phyloP scores from a whole-genome alignment of 2,888 invertebrate genomes.

The Chymomyza fuscimana region DNA sequence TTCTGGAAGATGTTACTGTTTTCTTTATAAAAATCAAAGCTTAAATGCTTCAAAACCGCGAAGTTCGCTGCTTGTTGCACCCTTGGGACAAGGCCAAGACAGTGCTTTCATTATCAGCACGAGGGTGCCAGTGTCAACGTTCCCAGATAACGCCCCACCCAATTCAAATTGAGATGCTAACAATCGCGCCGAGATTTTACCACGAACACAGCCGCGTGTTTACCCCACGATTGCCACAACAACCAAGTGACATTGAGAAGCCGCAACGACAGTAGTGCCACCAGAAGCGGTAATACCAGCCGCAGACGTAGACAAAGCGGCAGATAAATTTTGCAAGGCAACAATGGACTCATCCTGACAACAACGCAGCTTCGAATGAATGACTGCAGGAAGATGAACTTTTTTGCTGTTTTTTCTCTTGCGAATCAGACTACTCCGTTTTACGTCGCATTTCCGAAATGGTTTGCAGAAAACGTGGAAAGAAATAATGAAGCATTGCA shows the following conservation, averaged over 20 bases:
- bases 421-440: background rate
- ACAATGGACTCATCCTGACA: conserved; percentile 37
- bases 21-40: conserved; percentile 48
- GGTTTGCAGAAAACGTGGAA: conserved; percentile 28
- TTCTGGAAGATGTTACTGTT: conserved; percentile 23
- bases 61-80: conserved; percentile 46
- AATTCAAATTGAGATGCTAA: conserved; percentile 65
- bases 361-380: conserved; percentile 19
- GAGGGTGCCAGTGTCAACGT: conserved; percentile 37
- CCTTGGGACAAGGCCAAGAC: conserved; percentile 45
- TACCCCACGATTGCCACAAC: conserved; percentile 25
- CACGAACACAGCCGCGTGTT: conserved; percentile 15
- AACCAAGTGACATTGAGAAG: conserved; percentile 35
- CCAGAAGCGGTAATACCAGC: background rate
- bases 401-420: conserved; percentile 29
- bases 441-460: background rate
- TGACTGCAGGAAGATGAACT: conserved; percentile 46
- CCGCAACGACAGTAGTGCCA: conserved; percentile 35
- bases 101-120: conserved; percentile 59
- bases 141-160: background rate
- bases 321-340: conserved; percentile 42
- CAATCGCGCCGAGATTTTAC: conserved; percentile 47
- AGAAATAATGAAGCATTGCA: conserved; percentile 51
- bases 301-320: conserved; percentile 47
- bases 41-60: conserved; percentile 34